Conservation (phyloP, 2,888 invertebrate species). For the Torymus texanus region DNA sequence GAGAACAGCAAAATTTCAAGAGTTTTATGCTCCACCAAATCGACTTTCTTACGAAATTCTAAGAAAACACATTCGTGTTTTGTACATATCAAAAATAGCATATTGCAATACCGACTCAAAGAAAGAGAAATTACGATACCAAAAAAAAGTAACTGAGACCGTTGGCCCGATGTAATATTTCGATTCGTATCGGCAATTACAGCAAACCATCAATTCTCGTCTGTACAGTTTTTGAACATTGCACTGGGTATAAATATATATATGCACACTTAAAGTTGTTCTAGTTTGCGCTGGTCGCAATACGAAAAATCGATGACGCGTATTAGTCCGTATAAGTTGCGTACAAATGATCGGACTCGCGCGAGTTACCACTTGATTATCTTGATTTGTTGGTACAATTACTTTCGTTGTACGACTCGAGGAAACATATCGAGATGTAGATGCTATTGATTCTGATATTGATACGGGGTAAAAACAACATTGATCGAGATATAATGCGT, state of each 20-base stretch:
- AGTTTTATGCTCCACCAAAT: no score
- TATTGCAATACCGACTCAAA: neutral
- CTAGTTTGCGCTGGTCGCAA: no score
- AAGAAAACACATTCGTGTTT: no score
- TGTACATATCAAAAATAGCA: neutral
- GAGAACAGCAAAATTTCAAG: no score
- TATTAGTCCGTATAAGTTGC: no score
- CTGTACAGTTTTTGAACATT: neutral
- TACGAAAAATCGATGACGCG: no score
- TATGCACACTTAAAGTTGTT: neutral
- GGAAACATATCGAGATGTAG: no score
- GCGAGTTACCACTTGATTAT: neutral
- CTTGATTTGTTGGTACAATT: slow-evolving; percentile 13
- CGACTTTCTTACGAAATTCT: no score
- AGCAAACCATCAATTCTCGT: slow-evolving; percentile 24
- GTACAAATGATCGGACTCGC: no score
- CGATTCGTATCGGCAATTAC: slow-evolving; percentile 22
- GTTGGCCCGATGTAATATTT: neutral
- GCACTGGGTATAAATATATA: neutral
- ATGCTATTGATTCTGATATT: no score
- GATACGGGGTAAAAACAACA: no score
- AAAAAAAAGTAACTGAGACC: neutral
- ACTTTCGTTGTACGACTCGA: neutral
- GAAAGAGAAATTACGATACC: neutral
- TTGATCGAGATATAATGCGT: no score